Conservation (phyloP, 2,888 invertebrate genomes). For the Onthophagus sagittarius region DNA sequence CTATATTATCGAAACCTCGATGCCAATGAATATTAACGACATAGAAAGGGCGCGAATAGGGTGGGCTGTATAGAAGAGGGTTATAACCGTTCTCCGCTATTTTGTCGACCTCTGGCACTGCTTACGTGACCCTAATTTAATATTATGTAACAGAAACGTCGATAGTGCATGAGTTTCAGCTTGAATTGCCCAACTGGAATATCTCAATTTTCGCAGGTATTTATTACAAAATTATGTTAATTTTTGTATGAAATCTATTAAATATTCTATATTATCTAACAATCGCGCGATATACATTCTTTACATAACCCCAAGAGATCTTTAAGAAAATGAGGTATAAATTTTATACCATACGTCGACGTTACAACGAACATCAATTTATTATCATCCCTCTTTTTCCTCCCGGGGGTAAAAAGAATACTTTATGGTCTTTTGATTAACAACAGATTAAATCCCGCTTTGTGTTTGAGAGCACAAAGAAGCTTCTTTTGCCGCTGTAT, state of each 20-base stretch:
- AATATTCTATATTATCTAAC: background rate
- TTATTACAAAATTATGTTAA: background rate
- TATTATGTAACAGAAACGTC: slow-evolving; percentile 10
- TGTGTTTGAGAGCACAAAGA: background rate
- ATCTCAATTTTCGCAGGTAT: background rate
- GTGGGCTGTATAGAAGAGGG: background rate
- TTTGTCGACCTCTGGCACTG: slow-evolving; percentile 9
- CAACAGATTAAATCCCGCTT: background rate
- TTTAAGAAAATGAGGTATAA: background rate
- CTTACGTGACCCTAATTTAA: slow-evolving; percentile 10
- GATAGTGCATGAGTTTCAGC: background rate
- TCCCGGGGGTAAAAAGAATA: background rate
- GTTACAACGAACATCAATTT: background rate
- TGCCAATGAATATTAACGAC: background rate
- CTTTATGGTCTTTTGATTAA: background rate
- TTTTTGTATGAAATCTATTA: too few species aligned
- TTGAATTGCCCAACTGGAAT: background rate
- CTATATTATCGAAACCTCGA: background rate
- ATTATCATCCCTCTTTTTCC: background rate
- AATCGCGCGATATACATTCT: too few species aligned
- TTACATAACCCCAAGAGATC: background rate
- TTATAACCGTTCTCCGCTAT: background rate
- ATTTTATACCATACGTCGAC: background rate
- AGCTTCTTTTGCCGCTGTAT: background rate
- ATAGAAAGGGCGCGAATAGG: background rate